Evolutionary conservation across 2,113 vertebrate species (phyloP).

Genomic region (Martes martes): DNA sequence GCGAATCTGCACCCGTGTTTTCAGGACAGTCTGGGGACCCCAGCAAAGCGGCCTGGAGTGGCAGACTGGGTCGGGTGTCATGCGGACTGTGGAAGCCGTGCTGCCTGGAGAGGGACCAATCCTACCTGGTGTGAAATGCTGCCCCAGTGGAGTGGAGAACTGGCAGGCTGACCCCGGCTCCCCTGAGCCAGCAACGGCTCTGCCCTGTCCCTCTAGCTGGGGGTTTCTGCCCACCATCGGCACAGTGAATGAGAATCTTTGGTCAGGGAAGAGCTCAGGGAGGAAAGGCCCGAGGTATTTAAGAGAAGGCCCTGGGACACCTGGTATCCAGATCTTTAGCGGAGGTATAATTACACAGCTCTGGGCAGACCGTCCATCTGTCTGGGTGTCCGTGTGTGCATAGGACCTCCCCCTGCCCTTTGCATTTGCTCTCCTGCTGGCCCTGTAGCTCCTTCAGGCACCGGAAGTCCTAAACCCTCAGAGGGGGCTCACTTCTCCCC

Average conservation of each 20-base stretch:
- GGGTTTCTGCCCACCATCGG: neutral
- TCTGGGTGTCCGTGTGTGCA: fast-evolving
- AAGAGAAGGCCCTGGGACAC: neutral
- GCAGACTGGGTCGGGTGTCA: neutral
- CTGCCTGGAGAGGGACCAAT: neutral
- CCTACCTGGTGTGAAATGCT: neutral
- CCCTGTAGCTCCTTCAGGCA: neutral
- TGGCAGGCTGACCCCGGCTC: neutral
- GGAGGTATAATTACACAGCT: neutral
- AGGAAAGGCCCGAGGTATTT: neutral
- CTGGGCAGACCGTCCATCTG: neutral
- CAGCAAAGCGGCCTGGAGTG: neutral
- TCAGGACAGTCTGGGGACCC: neutral
- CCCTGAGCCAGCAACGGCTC: neutral
- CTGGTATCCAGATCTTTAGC: neutral
- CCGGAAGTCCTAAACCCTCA: no score
- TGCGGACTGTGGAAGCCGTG: fast-evolving
- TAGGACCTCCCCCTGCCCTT: neutral
- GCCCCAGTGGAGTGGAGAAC: no score
- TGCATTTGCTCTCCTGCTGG: neutral
- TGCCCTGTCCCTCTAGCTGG: neutral
- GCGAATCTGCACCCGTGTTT: neutral
- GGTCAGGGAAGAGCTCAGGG: neutral
- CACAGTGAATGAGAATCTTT: neutral
- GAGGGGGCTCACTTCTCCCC: neutral